phyloP scores from a whole-genome alignment of 1,140 invertebrate species.

The Drosophila gunungcola region DNA sequence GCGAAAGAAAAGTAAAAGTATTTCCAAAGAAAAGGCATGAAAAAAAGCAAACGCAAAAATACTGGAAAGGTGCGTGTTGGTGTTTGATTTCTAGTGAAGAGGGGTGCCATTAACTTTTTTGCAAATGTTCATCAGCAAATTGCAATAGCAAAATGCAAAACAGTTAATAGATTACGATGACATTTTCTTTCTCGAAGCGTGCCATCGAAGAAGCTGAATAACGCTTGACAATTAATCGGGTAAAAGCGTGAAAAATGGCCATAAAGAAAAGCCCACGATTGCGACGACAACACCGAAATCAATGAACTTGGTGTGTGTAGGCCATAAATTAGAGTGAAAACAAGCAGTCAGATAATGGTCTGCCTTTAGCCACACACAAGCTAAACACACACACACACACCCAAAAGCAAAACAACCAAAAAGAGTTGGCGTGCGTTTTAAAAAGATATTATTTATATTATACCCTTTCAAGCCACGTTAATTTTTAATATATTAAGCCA shows the following conservation, averaged over 20 bases:
- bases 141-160: conserved; percentile 20
- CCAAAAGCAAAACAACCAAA: conserved; percentile 32
- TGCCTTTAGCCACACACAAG: conserved; percentile 44
- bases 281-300: conserved; percentile 51
- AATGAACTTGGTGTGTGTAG: conserved; percentile 70
- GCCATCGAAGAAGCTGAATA: conserved; percentile 18
- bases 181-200: conserved; percentile 26
- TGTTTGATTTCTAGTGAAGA: conserved; percentile 47
- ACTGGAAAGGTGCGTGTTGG: conserved; percentile 62
- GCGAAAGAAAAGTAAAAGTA: conserved; percentile 70
- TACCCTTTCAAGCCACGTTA: background rate
- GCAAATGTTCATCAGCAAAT: conserved; percentile 12
- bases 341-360: conserved; percentile 63
- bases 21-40: conserved; percentile 34
- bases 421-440: conserved; percentile 60
- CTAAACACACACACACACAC: background rate
- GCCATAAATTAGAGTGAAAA: conserved; percentile 76
- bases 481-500: no score
- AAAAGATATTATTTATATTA: conserved; percentile 17
- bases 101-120: conserved; percentile 46
- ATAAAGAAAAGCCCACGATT: conserved; percentile 46
- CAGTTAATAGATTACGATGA: conserved; percentile 26
- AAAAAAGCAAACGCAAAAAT: conserved; percentile 18
- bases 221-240: conserved; percentile 65
- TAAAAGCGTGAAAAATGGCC: conserved; percentile 67